Conservation (phyloP, 35 echinoderm and acorn worm species). For the Holothuria glaberrima region DNA sequence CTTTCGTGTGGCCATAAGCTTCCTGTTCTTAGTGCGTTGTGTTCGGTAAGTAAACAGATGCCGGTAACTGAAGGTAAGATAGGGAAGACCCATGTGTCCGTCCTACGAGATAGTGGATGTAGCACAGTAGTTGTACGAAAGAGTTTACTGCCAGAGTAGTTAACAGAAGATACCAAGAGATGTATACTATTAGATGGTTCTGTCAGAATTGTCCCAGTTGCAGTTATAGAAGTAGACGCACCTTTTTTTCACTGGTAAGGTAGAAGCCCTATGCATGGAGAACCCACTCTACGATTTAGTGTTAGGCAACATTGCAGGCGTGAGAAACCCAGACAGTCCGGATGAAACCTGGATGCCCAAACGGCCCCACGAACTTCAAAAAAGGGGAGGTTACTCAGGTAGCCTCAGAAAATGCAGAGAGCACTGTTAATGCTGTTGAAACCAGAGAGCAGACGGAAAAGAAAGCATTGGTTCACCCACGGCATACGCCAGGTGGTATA, state of each 20-base stretch:
- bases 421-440: conserved; percentile 1
- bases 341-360: conserved; percentile 31
- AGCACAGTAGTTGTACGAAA: conserved; percentile 47
- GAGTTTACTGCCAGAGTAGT: neutral
- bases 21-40: conserved; percentile 26
- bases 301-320: conserved; percentile 47
- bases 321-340: conserved; percentile 2
- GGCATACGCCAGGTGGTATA: neutral
- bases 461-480: neutral
- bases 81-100: neutral
- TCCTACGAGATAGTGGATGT: conserved; percentile 70
- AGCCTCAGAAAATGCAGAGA: neutral
- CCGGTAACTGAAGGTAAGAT: conserved; percentile 47
- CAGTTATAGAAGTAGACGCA: conserved; percentile 58
- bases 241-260: conserved; percentile 51
- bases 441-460: conserved; percentile 23
- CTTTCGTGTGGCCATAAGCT: conserved; percentile 40
- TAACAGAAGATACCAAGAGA: conserved; percentile 46
- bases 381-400: neutral
- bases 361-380: too few relatives aligned
- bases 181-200: conserved; percentile 70
- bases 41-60: conserved; percentile 25
- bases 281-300: conserved; percentile 52
- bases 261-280: conserved; percentile 61
- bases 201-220: conserved; percentile 53